Conservation (phyloP, 1,140 invertebrate genomes). For the Megalonaias nervosa region DNA sequence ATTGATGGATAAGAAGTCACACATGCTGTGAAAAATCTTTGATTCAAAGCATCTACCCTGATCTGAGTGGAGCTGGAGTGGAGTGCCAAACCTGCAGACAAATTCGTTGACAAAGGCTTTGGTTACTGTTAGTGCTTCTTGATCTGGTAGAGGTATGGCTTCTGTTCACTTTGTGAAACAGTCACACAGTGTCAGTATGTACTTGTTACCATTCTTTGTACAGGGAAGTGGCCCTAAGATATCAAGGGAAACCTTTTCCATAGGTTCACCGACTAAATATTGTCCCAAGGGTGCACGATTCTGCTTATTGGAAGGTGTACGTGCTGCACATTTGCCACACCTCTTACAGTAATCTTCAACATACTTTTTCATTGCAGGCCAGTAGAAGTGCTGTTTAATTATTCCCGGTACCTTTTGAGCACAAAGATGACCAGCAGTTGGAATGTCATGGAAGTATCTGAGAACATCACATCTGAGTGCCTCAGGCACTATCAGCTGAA, state of each 20-base stretch:
- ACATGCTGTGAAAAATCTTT: constrained; percentile 27
- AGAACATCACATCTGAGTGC: too few relatives aligned
- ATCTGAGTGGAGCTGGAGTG: constrained; percentile 63
- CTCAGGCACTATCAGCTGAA: too few relatives aligned
- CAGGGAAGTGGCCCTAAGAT: constrained; percentile 48
- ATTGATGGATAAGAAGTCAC: constrained; percentile 23
- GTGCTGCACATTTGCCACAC: too few relatives aligned
- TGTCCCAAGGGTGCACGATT: too few relatives aligned
- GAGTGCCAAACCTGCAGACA: constrained; percentile 64
- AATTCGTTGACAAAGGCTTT: constrained; percentile 60
- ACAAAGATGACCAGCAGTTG: too few relatives aligned
- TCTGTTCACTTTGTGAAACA: constrained; percentile 56
- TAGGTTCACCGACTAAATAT: not conserved
- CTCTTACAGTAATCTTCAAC: too few relatives aligned
- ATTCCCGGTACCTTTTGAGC: too few relatives aligned
- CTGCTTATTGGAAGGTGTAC: too few relatives aligned
- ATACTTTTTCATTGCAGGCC: too few relatives aligned
- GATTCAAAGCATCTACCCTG: constrained; percentile 48
- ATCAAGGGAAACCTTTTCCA: constrained; percentile 40
- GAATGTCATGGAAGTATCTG: too few relatives aligned
- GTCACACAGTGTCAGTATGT: constrained; percentile 51
- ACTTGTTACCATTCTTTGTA: constrained; percentile 41
- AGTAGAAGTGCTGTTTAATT: too few relatives aligned
- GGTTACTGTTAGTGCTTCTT: constrained; percentile 57
- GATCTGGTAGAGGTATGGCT: constrained; percentile 42